Evolutionary conservation across 2,888 invertebrate genomes (phyloP).

Genomic region (Anodontia alba): DNA sequence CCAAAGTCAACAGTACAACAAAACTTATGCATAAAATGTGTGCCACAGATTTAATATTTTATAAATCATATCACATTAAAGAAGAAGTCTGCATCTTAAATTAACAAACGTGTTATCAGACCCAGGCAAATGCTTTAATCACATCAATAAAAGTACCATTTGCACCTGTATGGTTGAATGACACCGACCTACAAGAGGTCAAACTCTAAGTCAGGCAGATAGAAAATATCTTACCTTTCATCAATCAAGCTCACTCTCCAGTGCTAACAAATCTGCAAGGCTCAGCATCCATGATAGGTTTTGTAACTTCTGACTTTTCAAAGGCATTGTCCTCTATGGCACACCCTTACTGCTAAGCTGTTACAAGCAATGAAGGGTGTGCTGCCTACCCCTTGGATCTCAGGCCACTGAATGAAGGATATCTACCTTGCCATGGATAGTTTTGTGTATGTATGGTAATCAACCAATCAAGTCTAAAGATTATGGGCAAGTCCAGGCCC

Average conservation of each 20-base stretch:
- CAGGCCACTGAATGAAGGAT: slow-evolving; percentile 58
- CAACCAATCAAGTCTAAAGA: slow-evolving; percentile 52
- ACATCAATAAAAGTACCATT: slow-evolving; percentile 17
- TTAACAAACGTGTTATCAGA: slow-evolving; percentile 20
- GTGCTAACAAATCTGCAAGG: slow-evolving; percentile 42
- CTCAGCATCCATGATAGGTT: slow-evolving; percentile 61
- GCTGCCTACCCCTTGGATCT: slow-evolving; percentile 41
- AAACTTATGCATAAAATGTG: neutral
- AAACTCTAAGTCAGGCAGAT: neutral
- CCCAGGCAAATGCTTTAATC: slow-evolving; percentile 36
- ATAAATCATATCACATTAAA: neutral
- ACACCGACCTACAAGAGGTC: neutral
- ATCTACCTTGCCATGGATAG: slow-evolving; percentile 59
- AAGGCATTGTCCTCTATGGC: slow-evolving; percentile 41
- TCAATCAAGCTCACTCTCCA: neutral
- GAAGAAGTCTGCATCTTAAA: neutral
- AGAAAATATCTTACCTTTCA: neutral
- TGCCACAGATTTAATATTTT: no score
- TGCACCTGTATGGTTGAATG: slow-evolving; percentile 18
- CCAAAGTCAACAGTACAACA: slow-evolving; percentile 13
- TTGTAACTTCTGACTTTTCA: slow-evolving; percentile 49
- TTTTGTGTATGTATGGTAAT: slow-evolving; percentile 48
- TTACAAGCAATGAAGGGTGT: slow-evolving; percentile 55
- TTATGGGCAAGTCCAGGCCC: slow-evolving; percentile 49
- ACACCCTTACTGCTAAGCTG: slow-evolving; percentile 58